phyloP scores from a whole-genome alignment of 1,140 invertebrate genomes.

The Zeugodacus cucurbitae region DNA sequence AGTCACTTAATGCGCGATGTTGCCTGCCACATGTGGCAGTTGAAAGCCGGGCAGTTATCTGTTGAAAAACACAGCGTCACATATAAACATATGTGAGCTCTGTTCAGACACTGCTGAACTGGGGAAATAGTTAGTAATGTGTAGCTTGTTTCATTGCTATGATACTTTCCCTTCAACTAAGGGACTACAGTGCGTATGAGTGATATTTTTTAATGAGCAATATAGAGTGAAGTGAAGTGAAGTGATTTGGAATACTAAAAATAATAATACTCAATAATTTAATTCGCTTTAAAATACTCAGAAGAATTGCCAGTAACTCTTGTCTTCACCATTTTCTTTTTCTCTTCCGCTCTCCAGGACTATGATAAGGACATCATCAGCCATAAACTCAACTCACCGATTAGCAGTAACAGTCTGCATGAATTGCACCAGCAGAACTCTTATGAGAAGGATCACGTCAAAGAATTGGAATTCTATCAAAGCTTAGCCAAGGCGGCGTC shows the following conservation, averaged over 20 bases:
- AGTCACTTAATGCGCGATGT: constrained; percentile 11
- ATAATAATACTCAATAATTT: neutral
- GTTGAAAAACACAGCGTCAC: neutral
- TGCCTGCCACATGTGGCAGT: neutral
- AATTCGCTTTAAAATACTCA: no score
- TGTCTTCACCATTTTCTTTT: neutral
- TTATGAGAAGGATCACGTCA: constrained; percentile 58
- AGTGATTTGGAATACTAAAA: neutral
- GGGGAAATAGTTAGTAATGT: no score
- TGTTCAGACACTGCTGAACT: neutral
- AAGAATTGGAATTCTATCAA: constrained; percentile 63
- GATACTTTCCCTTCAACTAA: neutral
- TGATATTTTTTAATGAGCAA: neutral
- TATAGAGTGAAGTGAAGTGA: neutral
- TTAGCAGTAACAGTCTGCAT: constrained; percentile 36
- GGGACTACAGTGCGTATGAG: neutral
- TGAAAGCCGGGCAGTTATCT: neutral
- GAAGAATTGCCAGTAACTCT: no score
- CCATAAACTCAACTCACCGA: constrained; percentile 60
- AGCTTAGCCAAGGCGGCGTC: constrained; percentile 61
- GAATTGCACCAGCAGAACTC: constrained; percentile 49
- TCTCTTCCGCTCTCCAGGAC: constrained; percentile 51
- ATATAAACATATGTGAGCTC: neutral
- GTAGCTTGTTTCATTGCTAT: no score
- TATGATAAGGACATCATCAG: constrained; percentile 61